phyloP scores from a whole-genome alignment of 2,888 invertebrate genomes.

The Tenthredo livida region DNA sequence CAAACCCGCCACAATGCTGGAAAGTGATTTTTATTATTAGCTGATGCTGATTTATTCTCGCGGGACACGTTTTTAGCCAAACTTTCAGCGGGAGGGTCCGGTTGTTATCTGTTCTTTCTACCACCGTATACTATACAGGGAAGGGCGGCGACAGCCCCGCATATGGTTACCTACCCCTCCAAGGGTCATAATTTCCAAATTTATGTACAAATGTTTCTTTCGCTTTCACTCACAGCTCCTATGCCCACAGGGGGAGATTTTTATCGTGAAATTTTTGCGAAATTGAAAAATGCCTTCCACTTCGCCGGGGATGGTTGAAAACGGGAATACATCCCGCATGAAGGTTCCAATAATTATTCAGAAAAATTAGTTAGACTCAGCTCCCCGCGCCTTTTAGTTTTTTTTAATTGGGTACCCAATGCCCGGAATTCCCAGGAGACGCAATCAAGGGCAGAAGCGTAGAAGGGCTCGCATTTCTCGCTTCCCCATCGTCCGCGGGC shows the following conservation, averaged over 20 bases:
- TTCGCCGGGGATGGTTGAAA: constrained; percentile 50
- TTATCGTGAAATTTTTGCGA: constrained; percentile 74
- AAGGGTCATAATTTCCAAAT: constrained; percentile 76
- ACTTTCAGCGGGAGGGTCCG: constrained; percentile 24
- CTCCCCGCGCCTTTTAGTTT: neutral
- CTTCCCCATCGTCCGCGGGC: neutral
- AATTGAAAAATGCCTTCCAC: constrained; percentile 76
- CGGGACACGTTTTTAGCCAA: constrained; percentile 55
- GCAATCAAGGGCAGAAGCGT: constrained; percentile 35
- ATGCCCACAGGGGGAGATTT: constrained; percentile 68
- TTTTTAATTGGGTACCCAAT: constrained; percentile 13
- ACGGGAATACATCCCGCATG: neutral
- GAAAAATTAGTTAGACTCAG: neutral
- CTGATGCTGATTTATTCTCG: constrained; percentile 76
- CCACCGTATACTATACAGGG: neutral
- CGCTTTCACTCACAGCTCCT: constrained; percentile 53
- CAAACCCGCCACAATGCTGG: constrained; percentile 72
- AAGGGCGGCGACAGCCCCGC: constrained; percentile 41
- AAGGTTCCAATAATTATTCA: neutral
- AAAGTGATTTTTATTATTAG: constrained; percentile 78
- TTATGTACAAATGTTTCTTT: constrained; percentile 76
- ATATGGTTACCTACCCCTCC: constrained; percentile 38
- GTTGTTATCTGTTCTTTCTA: constrained; percentile 42
- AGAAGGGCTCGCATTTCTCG: constrained; percentile 40
- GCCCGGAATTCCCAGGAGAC: constrained; percentile 29